Conservation (phyloP, 2,888 invertebrate genomes). For the Venustoraphidia nigricollis region DNA sequence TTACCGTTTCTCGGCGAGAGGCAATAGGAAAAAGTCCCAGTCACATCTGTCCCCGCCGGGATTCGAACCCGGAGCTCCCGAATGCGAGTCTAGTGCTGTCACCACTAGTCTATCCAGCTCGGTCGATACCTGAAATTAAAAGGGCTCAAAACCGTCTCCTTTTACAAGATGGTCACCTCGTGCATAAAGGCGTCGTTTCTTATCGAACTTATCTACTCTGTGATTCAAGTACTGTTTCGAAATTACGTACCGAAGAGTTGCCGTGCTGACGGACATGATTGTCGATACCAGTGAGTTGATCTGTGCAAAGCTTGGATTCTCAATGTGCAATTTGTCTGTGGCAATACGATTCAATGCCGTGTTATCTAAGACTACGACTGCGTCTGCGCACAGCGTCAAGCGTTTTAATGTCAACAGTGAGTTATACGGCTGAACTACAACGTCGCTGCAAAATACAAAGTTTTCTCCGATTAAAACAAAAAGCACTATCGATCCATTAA, state of each 20-base stretch:
- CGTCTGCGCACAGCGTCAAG: slow-evolving; percentile 89
- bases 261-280: slow-evolving; percentile 96
- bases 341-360: slow-evolving; percentile 92
- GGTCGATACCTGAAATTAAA: slow-evolving; percentile 51
- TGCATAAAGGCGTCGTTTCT: too few species aligned
- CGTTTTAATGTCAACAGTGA: slow-evolving; percentile 87
- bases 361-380: slow-evolving; percentile 93
- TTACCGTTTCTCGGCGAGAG: too few species aligned
- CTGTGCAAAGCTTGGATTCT: slow-evolving; percentile 92
- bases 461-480: neutral
- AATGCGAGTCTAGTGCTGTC: too few species aligned
- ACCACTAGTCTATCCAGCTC: too few species aligned
- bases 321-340: slow-evolving; percentile 82
- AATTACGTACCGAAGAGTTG: slow-evolving; percentile 57
- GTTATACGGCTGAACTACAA: slow-evolving; percentile 93
- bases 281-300: slow-evolving; percentile 95
- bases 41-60: too few species aligned
- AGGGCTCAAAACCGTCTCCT: neutral
- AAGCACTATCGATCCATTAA: neutral
- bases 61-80: too few species aligned
- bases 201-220: too few species aligned
- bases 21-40: too few species aligned
- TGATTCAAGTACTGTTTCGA: neutral
- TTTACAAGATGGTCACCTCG: too few species aligned
- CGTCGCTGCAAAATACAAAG: slow-evolving; percentile 49